Evolutionary conservation across 2,888 invertebrate species (phyloP).

Genomic region (Hypselothyrea guttata): DNA sequence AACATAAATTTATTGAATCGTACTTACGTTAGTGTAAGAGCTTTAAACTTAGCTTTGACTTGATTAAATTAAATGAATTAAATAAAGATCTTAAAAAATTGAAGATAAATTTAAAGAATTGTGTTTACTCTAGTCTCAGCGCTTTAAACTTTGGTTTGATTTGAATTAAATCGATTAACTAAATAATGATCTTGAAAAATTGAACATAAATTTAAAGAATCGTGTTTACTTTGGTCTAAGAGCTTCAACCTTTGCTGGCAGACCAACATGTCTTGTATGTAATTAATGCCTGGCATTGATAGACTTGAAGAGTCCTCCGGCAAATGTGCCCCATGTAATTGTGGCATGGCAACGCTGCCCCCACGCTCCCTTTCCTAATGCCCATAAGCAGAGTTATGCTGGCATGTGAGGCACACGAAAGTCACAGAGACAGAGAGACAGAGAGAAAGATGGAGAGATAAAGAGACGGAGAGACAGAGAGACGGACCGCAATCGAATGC

Average conservation of each 20-base stretch:
- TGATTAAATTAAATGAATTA: too few species aligned
- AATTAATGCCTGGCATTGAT: conserved; percentile 11
- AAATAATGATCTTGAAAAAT: too few species aligned
- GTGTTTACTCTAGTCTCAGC: too few species aligned
- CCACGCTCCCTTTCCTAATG: too few species aligned
- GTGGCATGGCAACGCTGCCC: conserved; percentile 22
- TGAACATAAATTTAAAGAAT: not conserved
- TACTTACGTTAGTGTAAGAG: too few species aligned
- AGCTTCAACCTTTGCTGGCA: not conserved
- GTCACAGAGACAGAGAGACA: not conserved
- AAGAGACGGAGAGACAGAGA: not conserved
- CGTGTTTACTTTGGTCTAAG: conserved; percentile 6
- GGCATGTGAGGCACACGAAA: too few species aligned
- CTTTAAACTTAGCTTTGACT: too few species aligned
- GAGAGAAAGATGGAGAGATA: not conserved
- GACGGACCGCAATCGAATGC: conserved; percentile 3
- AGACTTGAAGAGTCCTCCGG: conserved; percentile 4
- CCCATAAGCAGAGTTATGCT: conserved; percentile 7
- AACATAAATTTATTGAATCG: too few species aligned
- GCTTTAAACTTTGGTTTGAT: too few species aligned
- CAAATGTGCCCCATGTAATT: conserved; percentile 4
- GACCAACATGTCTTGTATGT: conserved; percentile 2
- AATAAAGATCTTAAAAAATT: too few species aligned
- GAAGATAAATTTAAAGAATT: too few species aligned
- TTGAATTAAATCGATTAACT: too few species aligned